Base-by-base conservation (phyloP, 2,888 invertebrate genomes). In the Cactoblastis cactorum region DNA sequence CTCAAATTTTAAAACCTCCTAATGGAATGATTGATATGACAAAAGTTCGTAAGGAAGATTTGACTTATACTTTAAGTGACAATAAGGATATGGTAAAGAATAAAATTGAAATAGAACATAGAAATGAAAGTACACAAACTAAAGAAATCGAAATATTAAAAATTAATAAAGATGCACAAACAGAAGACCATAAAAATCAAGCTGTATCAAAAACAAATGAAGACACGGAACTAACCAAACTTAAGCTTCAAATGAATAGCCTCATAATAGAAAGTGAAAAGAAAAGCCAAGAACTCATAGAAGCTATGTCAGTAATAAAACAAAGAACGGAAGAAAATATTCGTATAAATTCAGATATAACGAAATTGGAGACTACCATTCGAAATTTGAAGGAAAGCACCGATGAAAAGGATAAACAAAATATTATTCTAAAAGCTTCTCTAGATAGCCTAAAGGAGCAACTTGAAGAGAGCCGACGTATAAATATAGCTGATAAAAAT, bases 311-410 rank as follows among this genome's bases (percentile, higher is more conserved):
- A 37, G 57, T 86, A 32, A 73, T 76, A 9, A 77, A 86, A 1
- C 76, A 85, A 60, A 76, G 77, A 54, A 69, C 78, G 14, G 71
- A 80, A 49, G 77, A 83, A 38, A 67, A 85, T 34, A 58, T 77
- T 0, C 62, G 62, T 49, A 68, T 81, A 3, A 86, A 83, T 52
- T 71, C 77, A 3, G 84, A 90, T 58, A 83, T 87, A 51, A 56
- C 66, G 0, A 71, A 74, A 51, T 72, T 82, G 19, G 75, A 80
- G 56, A 59, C 68, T 5, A 78, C 70, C 50, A 62, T 89, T 34
- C 69, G 74, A 53, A 67, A 63, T 9, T 56, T 90, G 0, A 74
- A 72, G 22, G 71, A 74, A 39, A 62, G 67, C 0, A 69, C 77
- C 37, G 63, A 57, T 18, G 74, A 82, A 57, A 88, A 83, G 60